phyloP scores from a whole-genome alignment of 2,113 vertebrate species.

The Merops nubicus region DNA sequence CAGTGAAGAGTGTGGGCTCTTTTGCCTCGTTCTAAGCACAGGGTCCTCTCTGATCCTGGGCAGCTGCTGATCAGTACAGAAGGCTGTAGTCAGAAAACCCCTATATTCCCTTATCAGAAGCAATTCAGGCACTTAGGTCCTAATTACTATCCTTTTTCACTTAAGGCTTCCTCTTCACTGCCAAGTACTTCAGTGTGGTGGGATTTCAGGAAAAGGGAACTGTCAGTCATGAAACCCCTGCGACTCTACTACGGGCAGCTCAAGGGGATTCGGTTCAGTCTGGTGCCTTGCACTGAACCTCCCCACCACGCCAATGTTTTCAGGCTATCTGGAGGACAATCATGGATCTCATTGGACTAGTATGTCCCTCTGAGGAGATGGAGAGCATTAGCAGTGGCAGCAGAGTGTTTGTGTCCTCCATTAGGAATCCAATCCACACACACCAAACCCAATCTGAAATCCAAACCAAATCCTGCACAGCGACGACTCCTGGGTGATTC shows the following conservation, averaged over 20 bases:
- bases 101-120: neutral
- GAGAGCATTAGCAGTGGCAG: neutral
- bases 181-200: neutral
- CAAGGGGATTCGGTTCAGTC: neutral
- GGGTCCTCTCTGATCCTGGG: neutral
- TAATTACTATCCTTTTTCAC: neutral
- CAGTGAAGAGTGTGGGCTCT: neutral
- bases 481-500: neutral
- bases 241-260: neutral
- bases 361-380: neutral
- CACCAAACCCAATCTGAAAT: neutral
- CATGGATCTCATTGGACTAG: rapidly evolving
- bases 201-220: neutral
- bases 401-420: neutral
- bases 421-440: neutral
- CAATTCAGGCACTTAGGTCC: neutral
- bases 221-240: neutral
- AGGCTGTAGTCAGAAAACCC: neutral
- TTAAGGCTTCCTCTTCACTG: neutral
- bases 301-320: neutral
- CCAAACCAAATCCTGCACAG: neutral
- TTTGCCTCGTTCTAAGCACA: neutral
- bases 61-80: neutral
- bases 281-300: neutral
- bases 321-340: neutral